Evolutionary conservation across 2,888 invertebrate species (phyloP).

Genomic region (Thera obeliscata): DNA sequence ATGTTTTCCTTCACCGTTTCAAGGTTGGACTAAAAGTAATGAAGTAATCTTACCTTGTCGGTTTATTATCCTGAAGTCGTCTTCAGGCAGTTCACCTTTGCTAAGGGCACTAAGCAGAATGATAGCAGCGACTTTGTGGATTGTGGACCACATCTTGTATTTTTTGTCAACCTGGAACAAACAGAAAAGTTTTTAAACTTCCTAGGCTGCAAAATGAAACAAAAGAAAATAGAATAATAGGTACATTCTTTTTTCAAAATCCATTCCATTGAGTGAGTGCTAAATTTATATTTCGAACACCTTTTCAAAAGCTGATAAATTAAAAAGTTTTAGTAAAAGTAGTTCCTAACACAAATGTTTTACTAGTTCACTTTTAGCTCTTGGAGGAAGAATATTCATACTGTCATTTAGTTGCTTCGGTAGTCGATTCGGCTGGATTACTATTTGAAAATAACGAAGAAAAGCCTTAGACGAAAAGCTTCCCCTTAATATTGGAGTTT

Average conservation of each 20-base stretch:
- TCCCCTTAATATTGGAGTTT: too few species aligned
- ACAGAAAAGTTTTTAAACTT: constrained; percentile 5
- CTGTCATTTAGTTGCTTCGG: too few species aligned
- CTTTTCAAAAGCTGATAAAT: not conserved
- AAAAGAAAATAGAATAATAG: too few species aligned
- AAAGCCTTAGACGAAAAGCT: too few species aligned
- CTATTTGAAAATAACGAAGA: too few species aligned
- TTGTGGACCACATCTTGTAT: constrained; percentile 56
- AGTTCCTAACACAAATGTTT: too few species aligned
- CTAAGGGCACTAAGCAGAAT: constrained; percentile 67
- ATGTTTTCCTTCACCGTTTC: not conserved
- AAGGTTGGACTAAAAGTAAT: not conserved
- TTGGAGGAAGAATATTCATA: too few species aligned
- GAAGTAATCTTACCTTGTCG: constrained; percentile 64
- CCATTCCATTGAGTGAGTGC: not conserved
- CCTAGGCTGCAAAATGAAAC: too few species aligned
- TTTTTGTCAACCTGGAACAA: constrained; percentile 29
- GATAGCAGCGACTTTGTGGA: constrained; percentile 65
- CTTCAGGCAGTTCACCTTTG: constrained; percentile 74
- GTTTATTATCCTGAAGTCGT: constrained; percentile 81
- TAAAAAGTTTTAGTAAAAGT: not conserved
- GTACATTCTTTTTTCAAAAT: not conserved
- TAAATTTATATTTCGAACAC: constrained; percentile 3
- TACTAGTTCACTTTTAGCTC: too few species aligned
- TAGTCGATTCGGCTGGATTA: too few species aligned